Evolutionary conservation across 2,888 invertebrate species (phyloP).

Genomic region (Papilio protenor): DNA sequence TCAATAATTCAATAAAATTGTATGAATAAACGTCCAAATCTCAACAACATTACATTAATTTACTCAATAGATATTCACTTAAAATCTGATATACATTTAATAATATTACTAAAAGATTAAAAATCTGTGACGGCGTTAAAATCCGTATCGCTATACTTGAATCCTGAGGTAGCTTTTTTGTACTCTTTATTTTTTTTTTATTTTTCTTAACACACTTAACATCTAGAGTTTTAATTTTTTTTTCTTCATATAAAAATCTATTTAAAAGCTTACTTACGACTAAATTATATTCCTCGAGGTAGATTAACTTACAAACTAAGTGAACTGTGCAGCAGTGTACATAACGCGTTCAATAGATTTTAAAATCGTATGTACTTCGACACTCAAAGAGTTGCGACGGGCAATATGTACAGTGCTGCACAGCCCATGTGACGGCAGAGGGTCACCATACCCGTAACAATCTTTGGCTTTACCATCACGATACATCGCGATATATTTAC

Average conservation of each 20-base stretch:
- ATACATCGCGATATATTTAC: slow-evolving; percentile 81
- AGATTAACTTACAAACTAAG: slow-evolving; percentile 79
- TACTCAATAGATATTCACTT: slow-evolving; percentile 47
- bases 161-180: slow-evolving; percentile 85
- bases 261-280: slow-evolving; percentile 77
- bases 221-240: slow-evolving; percentile 69
- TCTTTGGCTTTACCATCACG: slow-evolving; percentile 85
- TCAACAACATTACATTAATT: slow-evolving; percentile 42
- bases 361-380: slow-evolving; percentile 45
- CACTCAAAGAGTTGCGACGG: slow-evolving; percentile 26
- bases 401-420: slow-evolving; percentile 58
- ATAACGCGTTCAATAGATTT: slow-evolving; percentile 46
- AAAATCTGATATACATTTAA: slow-evolving; percentile 50
- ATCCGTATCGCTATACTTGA: slow-evolving; percentile 71
- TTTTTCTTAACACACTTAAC: slow-evolving; percentile 73
- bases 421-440: slow-evolving; percentile 82
- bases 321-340: slow-evolving; percentile 65
- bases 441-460: slow-evolving; percentile 85
- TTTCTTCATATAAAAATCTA: slow-evolving; percentile 83
- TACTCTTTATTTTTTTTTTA: slow-evolving; percentile 72
- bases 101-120: slow-evolving; percentile 56
- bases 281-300: slow-evolving; percentile 82
- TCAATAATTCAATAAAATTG: slow-evolving; percentile 54
- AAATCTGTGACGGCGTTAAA: slow-evolving; percentile 60
- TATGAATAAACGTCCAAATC: slow-evolving; percentile 49